A percentile compares a stretch with the other conserved stretches of the same genome.
phyloP scores from a whole-genome alignment of 2,888 invertebrate species.

The Monopis laevigella region DNA sequence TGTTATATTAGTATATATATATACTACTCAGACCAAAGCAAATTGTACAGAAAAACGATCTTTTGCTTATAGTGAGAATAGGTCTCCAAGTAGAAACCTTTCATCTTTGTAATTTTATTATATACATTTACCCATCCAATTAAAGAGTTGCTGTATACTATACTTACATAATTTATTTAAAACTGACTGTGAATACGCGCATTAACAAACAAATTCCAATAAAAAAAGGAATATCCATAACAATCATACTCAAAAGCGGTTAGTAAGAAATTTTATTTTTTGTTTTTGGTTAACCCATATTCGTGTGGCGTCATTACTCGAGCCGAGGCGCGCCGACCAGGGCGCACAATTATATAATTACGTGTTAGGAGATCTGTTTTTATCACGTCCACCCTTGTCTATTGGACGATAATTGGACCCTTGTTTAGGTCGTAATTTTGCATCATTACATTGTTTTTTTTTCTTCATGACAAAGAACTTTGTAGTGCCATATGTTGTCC shows the following conservation, averaged over 20 bases:
- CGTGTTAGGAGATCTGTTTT: conserved; percentile 66
- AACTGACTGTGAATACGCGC: no score
- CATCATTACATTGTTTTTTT: conserved; percentile 33
- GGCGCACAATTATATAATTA: conserved; percentile 66
- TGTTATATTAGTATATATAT: no score
- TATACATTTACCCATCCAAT: no score
- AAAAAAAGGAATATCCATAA: conserved; percentile 15
- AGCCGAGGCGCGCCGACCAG: conserved; percentile 44
- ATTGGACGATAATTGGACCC: conserved; percentile 59
- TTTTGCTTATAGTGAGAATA: no score
- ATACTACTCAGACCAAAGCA: no score
- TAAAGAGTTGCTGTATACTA: no score
- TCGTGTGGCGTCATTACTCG: conserved; percentile 58
- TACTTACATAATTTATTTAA: no score
- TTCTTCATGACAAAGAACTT: conserved; percentile 21
- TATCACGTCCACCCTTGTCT: conserved; percentile 67
- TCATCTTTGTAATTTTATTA: no score
- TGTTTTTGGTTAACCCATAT: conserved; percentile 50
- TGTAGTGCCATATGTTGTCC: conserved; percentile 28
- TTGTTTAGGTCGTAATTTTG: conserved; percentile 54
- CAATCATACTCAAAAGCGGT: conserved; percentile 26
- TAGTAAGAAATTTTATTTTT: conserved; percentile 30
- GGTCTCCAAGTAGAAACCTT: no score
- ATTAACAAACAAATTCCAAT: no score
- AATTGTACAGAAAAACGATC: no score